Conservation (phyloP, 2,113 vertebrate species). For the Nycticebus coucang region DNA sequence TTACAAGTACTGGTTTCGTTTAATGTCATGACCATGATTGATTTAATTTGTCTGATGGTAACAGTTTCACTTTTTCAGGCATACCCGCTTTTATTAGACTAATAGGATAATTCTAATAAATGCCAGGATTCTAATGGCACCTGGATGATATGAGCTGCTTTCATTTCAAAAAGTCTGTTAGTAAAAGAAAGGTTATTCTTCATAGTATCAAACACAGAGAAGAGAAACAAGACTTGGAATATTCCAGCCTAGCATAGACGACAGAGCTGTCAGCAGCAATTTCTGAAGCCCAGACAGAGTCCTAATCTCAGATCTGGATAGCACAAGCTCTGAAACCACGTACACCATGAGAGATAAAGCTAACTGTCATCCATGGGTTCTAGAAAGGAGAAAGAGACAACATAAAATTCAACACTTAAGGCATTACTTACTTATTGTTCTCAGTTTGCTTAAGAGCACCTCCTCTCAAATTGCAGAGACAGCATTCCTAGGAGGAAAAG, state of each 20-base stretch:
- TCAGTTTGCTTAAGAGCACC: slow-evolving; percentile 96
- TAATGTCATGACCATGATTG: not conserved
- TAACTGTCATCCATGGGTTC: not conserved
- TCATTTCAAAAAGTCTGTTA: not conserved
- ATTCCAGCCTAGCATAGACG: not conserved
- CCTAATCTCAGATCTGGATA: not conserved
- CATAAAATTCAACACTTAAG: not conserved
- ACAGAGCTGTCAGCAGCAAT: not conserved
- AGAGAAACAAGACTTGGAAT: not conserved
- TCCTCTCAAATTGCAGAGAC: slow-evolving; percentile 97
- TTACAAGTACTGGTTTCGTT: slow-evolving; percentile 27
- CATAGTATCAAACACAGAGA: not conserved
- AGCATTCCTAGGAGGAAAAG: slow-evolving; percentile 90
- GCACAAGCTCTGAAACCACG: not conserved
- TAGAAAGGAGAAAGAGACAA: not conserved
- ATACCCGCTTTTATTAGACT: not conserved
- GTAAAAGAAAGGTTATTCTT: not conserved
- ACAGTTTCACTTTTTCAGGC: not conserved
- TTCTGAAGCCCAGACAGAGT: not conserved
- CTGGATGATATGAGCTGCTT: not conserved
- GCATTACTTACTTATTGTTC: slow-evolving; percentile 91
- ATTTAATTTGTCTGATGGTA: slow-evolving; percentile 9
- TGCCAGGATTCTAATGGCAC: not conserved
- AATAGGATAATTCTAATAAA: slow-evolving; percentile 34
- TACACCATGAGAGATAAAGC: not conserved